Conservation (phyloP, 2,113 vertebrate genomes). For the Phyllostomus hastatus region DNA sequence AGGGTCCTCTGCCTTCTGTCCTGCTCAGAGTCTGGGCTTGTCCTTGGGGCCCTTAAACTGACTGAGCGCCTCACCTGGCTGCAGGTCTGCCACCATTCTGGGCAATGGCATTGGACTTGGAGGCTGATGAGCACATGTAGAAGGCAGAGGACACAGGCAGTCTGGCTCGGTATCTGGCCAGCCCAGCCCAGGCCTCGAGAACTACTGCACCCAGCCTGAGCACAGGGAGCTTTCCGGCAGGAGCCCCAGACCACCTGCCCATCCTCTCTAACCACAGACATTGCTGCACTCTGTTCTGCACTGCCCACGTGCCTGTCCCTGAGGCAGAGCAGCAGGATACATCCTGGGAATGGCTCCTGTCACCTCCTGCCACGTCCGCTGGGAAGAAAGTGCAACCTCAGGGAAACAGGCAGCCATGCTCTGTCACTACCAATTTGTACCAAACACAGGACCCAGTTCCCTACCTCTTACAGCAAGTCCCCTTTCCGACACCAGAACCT, state of each 20-base stretch:
- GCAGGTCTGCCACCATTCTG: not conserved
- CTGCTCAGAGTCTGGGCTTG: not conserved
- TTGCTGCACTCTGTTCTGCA: not conserved
- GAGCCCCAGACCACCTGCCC: not conserved
- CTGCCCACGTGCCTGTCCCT: rapidly evolving
- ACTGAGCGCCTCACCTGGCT: not conserved
- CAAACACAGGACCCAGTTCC: not conserved
- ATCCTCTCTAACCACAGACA: not conserved
- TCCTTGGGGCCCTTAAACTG: not conserved
- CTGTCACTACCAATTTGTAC: not conserved
- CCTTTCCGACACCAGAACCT: not conserved
- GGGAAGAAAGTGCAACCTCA: not conserved
- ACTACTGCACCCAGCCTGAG: not conserved
- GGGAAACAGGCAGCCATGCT: not conserved
- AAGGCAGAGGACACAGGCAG: not conserved
- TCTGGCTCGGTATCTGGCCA: not conserved
- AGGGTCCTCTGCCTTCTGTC: not conserved
- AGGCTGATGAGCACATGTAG: not conserved
- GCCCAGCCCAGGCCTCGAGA: not conserved
- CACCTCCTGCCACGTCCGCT: not conserved
- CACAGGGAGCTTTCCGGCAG: not conserved
- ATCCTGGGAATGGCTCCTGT: not conserved
- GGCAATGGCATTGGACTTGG: not conserved
- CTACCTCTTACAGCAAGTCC: not conserved
- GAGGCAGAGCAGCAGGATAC: not conserved